Evolutionary conservation across 2,888 invertebrate genomes (phyloP), one percentile per base, ranked within the genome.

Genomic region (Eilema griseolum): DNA sequence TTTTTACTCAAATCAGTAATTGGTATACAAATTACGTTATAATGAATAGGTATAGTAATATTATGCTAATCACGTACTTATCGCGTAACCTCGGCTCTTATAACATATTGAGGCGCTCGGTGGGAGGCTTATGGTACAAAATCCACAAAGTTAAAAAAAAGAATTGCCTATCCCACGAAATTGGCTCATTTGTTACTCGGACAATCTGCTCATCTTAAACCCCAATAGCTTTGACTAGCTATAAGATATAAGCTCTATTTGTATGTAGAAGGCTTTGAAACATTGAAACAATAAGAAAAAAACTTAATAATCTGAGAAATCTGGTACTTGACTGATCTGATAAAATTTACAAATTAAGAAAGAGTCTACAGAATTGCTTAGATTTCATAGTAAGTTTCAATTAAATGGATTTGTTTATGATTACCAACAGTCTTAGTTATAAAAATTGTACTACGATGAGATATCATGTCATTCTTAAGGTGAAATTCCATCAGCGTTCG

Each of bases 161-260:
- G 26, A 59, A 78, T 85, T 74, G 79, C 81, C 80, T 69, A 78
- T 79, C 82, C 74, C 76, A 79, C 83, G 81, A 77, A 86, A 89
- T 87, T 85, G 84, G 80, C 79, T 85, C 86, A 89, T 91, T 87
- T 86, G 77, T 89, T 86, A 87, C 80, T 72, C 82, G 70, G 79
- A 82, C 85, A 85, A 84, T 86, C 81, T 85, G 81, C 78, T 83
- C 75, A 71, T 78, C 76, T 69, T 78, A 77, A 74, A 73, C 71
- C 75, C 73, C 66, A 73, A 73, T 71, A 72, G 74, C 71, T 75
- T 61, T 68, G 73, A 11, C 8, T 57, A 73, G 68, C 73, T 74
- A n/a, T n/a, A 64, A 73, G 71, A 77, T 82, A 77, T 77, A 78
- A 75, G 78, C 3, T 33, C n/a, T n/a, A n/a, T 33, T 33, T 33